A percentile compares a stretch with the other conserved stretches of the same genome.
Evolutionary conservation across 2,888 invertebrate species (phyloP).

Genomic region (Dryobotodes eremita): DNA sequence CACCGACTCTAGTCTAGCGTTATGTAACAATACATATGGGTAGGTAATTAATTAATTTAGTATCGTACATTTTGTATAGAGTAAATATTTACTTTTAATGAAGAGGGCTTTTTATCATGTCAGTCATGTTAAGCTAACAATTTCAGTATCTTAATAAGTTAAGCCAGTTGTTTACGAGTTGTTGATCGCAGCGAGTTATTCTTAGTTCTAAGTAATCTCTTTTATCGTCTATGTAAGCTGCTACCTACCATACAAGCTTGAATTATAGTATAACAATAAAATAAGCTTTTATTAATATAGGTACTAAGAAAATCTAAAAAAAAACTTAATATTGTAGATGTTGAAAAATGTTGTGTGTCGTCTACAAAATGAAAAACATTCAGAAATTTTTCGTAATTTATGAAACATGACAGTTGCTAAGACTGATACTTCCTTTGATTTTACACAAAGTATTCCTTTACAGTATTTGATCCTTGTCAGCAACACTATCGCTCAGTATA

Average conservation of each 20-base stretch:
- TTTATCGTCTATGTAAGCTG: neutral
- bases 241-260: neutral
- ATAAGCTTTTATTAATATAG: neutral
- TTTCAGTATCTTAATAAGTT: neutral
- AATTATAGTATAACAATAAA: neutral
- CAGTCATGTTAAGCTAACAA: conserved; percentile 3
- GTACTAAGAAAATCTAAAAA: neutral
- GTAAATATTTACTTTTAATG: neutral
- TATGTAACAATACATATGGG: neutral
- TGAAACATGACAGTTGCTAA: no score
- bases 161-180: neutral
- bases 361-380: neutral
- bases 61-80: neutral
- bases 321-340: neutral
- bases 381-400: neutral
- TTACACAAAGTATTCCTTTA: no score
- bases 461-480: no score
- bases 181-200: neutral
- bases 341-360: neutral
- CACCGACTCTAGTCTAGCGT: neutral
- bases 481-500: no score
- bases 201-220: neutral
- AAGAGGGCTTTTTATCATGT: neutral
- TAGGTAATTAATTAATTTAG: neutral
- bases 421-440: no score